These are phyloP conservation scores for Zeuzera pyrina DNA, from an alignment of 2,888 invertebrate species.

Conservation along the genomic window DNA sequence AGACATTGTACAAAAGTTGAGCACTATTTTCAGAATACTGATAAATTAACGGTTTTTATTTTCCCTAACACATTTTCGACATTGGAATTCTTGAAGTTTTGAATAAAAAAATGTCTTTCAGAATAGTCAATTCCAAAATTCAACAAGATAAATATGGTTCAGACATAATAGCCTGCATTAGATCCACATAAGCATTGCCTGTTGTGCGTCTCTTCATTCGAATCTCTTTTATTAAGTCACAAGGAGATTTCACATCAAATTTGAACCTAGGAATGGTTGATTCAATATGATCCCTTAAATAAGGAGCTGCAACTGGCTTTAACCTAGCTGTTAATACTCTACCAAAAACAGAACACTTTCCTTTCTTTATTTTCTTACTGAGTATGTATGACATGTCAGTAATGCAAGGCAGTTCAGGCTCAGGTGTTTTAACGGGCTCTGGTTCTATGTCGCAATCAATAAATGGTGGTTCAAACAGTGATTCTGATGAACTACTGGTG, in stretches of 20 bases:
- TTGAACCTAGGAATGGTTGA: slow-evolving; percentile 36
- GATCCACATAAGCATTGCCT: too few species aligned
- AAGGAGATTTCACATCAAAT: slow-evolving; percentile 48
- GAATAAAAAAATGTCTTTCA: too few species aligned
- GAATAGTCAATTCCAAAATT: too few species aligned
- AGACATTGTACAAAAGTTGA: too few species aligned
- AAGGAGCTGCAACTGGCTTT: slow-evolving; percentile 40
- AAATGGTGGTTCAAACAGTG: slow-evolving; percentile 30
- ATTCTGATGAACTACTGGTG: slow-evolving; percentile 39
- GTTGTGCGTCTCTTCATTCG: too few species aligned
- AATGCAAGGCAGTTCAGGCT: slow-evolving; percentile 30
- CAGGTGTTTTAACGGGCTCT: slow-evolving; percentile 15
- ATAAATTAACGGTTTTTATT: too few species aligned
- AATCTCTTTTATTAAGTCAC: slow-evolving; percentile 43
- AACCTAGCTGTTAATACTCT: slow-evolving; percentile 41
- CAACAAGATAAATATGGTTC: too few species aligned
- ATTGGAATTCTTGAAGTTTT: too few species aligned
- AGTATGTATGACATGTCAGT: slow-evolving; percentile 50
- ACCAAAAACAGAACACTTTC: slow-evolving; percentile 46
- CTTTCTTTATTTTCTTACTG: slow-evolving; percentile 26
- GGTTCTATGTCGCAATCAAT: slow-evolving; percentile 20
- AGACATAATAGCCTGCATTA: too few species aligned
- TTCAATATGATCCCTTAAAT: slow-evolving; percentile 27
- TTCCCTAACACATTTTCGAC: too few species aligned
- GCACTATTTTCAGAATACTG: too few species aligned